A percentile compares a stretch with the other conserved stretches of the same genome.
phyloP scores from a whole-genome alignment of 2,888 invertebrate species.

The Monochamus alternatus region DNA sequence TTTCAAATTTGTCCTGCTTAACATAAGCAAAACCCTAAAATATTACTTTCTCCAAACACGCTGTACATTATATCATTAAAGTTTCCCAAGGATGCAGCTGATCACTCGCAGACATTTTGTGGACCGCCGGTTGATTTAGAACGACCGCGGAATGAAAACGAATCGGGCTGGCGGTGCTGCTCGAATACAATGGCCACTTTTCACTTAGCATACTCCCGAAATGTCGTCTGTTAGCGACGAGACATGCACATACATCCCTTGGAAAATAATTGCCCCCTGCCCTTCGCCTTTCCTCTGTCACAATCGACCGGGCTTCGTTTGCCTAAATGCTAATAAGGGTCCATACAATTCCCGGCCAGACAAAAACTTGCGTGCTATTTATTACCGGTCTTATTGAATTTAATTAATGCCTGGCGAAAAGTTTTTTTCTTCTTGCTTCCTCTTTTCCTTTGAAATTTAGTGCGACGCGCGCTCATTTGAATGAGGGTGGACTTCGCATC shows the following conservation, averaged over 20 bases:
- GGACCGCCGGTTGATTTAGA: conserved; percentile 51
- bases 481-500: conserved; percentile 38
- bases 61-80: no score
- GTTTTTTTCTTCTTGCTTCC: conserved; percentile 27
- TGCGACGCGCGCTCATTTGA: conserved; percentile 24
- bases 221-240: conserved; percentile 60
- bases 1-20: no score
- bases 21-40: no score
- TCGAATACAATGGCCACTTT: conserved; percentile 70
- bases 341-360: conserved; percentile 46
- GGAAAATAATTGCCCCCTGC: conserved; percentile 66
- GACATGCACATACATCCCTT: conserved; percentile 60
- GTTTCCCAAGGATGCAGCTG: no score
- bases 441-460: conserved; percentile 31
- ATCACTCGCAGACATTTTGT: conserved; percentile 42
- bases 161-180: conserved; percentile 55
- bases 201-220: conserved; percentile 69
- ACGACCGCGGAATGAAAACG: conserved; percentile 51
- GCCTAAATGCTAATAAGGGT: conserved; percentile 67
- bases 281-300: conserved; percentile 54
- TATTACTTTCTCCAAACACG: no score
- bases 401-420: conserved; percentile 50
- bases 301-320: conserved; percentile 57
- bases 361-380: conserved; percentile 56
- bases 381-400: conserved; percentile 56